Conservation (phyloP, 2,797 vertebrate genomes). For the Paratrypauchen microcephalus region DNA sequence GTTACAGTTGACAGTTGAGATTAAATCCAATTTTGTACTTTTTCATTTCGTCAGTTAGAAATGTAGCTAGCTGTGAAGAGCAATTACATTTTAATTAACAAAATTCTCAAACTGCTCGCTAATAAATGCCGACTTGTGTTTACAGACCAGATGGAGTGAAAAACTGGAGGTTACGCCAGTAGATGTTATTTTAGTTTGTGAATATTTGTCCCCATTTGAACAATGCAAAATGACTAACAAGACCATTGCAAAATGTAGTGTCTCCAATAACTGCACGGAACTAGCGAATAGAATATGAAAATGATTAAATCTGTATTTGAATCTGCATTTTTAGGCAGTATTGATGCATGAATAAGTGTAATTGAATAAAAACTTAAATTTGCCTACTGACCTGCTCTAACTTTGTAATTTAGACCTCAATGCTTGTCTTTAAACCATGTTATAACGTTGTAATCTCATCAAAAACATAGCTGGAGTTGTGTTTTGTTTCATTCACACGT, state of each 20-base stretch:
- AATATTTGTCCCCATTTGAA: not conserved
- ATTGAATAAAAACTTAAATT: no score
- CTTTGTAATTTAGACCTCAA: no score
- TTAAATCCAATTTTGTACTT: not conserved
- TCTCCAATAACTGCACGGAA: not conserved
- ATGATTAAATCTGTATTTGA: no score
- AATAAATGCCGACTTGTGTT: not conserved
- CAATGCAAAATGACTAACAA: not conserved
- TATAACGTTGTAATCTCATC: no score
- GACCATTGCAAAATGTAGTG: not conserved
- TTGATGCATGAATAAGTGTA: no score
- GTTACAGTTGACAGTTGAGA: not conserved
- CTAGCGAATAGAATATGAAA: no score
- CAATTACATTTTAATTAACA: not conserved
- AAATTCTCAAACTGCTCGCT: not conserved
- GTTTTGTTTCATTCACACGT: no score
- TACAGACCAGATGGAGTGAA: not conserved
- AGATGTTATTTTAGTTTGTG: not conserved
- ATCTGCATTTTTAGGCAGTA: no score
- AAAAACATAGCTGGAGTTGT: no score
- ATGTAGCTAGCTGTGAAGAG: not conserved
- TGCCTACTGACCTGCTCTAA: not conserved
- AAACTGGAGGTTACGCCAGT: not conserved
- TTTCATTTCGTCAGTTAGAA: not conserved
- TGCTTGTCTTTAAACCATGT: no score